These are phyloP conservation scores for Todiramphus saurophagus DNA, from an alignment of 2,113 vertebrate species.

Conservation along the genomic window DNA sequence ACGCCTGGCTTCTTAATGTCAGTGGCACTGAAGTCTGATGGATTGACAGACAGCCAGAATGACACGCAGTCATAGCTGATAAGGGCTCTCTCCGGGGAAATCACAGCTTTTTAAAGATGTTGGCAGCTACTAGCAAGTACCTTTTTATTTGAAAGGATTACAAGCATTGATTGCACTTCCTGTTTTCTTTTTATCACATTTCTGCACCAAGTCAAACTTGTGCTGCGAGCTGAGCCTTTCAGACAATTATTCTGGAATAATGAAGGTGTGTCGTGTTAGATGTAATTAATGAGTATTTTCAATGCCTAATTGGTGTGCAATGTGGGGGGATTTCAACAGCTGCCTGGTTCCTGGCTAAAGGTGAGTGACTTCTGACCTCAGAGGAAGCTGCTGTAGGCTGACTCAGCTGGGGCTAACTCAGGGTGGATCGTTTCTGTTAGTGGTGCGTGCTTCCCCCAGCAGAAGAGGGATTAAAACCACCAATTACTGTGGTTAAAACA, in stretches of 20 bases:
- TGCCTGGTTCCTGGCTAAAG: slow-evolving; percentile 31
- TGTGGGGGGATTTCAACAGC: slow-evolving; percentile 14
- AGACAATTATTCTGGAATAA: slow-evolving; percentile 56
- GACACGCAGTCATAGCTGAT: slow-evolving; percentile 48
- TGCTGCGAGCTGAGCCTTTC: slow-evolving; percentile 22
- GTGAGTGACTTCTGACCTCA: background rate
- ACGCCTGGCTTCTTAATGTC: slow-evolving; percentile 74
- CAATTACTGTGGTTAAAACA: background rate
- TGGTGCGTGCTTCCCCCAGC: background rate
- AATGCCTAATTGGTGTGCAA: slow-evolving; percentile 29
- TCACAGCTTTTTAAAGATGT: slow-evolving; percentile 58
- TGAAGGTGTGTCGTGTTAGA: slow-evolving; percentile 47
- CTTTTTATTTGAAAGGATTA: slow-evolving; percentile 64
- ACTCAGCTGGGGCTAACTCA: background rate
- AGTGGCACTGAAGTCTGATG: slow-evolving; percentile 52
- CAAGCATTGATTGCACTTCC: slow-evolving; percentile 40
- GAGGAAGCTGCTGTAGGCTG: slow-evolving; percentile 5
- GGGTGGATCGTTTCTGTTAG: background rate
- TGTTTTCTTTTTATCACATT: slow-evolving; percentile 53
- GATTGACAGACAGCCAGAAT: slow-evolving; percentile 68
- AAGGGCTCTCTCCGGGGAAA: slow-evolving; percentile 62
- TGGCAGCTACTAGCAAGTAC: slow-evolving; percentile 59
- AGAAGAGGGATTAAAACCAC: slow-evolving; percentile 35
- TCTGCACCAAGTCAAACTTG: slow-evolving; percentile 45
- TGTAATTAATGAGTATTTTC: slow-evolving; percentile 57